Evolutionary conservation across 2,113 vertebrate species (phyloP).

Genomic region (Amazona vittata): DNA sequence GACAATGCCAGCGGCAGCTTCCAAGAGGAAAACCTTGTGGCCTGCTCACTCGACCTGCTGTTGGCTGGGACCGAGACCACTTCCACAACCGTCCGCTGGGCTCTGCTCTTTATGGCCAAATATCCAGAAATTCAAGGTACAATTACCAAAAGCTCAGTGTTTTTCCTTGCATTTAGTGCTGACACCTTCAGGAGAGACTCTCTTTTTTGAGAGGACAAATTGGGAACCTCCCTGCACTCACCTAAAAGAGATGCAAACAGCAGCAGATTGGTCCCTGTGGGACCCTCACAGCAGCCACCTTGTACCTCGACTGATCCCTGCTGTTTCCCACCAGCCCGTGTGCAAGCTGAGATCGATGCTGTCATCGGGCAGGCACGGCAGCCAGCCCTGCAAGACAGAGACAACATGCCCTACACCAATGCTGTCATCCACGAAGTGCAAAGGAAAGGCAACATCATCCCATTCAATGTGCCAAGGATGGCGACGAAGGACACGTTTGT

Average conservation of each 20-base stretch:
- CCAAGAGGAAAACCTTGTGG: slow-evolving; percentile 66
- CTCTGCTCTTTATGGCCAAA: slow-evolving; percentile 78
- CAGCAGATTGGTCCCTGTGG: fast-evolving
- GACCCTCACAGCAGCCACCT: too few species aligned
- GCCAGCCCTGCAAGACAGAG: slow-evolving; percentile 75
- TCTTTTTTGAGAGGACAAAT: neutral
- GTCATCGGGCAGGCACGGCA: slow-evolving; percentile 66
- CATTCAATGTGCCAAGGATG: slow-evolving; percentile 75
- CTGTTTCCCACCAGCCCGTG: slow-evolving; percentile 50
- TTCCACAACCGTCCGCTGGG: slow-evolving; percentile 80
- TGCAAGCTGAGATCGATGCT: slow-evolving; percentile 76
- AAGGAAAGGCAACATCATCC: slow-evolving; percentile 82
- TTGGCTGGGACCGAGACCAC: slow-evolving; percentile 79
- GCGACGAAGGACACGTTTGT: slow-evolving; percentile 63
- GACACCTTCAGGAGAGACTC: neutral
- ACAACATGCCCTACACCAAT: slow-evolving; percentile 80
- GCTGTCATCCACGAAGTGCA: slow-evolving; percentile 87
- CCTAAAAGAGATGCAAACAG: neutral
- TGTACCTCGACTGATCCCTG: neutral
- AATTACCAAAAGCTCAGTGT: fast-evolving
- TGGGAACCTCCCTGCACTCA: too few species aligned
- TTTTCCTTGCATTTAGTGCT: neutral
- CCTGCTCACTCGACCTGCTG: slow-evolving; percentile 76
- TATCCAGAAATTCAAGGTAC: slow-evolving; percentile 82
- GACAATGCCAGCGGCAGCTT: slow-evolving; percentile 45